These are phyloP conservation scores for Euplagia quadripunctaria DNA, from an alignment of 2,888 invertebrate species.

Conservation along the genomic window DNA sequence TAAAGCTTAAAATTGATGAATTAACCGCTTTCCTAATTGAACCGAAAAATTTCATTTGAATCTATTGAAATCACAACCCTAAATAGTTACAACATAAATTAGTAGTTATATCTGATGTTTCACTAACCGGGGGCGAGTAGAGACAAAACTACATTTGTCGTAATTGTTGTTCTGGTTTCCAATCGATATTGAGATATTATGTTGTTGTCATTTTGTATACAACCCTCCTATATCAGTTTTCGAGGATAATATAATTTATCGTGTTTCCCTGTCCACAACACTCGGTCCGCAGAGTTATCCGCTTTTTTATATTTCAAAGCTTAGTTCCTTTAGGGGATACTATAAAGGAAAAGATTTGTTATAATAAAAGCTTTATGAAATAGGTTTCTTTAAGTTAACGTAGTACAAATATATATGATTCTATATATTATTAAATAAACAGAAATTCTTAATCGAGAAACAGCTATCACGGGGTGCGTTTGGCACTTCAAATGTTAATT, in stretches of 20 bases:
- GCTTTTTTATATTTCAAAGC: constrained; percentile 52
- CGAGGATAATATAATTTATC: constrained; percentile 51
- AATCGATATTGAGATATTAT: constrained; percentile 30
- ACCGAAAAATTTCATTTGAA: constrained; percentile 25
- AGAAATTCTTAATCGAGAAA: constrained; percentile 27
- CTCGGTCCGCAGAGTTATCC: constrained; percentile 40
- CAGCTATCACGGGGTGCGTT: constrained; percentile 30
- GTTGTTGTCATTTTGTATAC: constrained; percentile 39
- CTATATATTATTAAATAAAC: constrained; percentile 20
- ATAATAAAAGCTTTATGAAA: constrained; percentile 41
- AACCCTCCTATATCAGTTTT: constrained; percentile 43
- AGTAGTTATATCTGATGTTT: background rate
- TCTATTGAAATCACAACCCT: constrained; percentile 7
- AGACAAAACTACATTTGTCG: constrained; percentile 1
- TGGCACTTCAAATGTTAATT: constrained; percentile 41
- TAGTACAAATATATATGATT: constrained; percentile 6
- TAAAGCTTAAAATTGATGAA: constrained; percentile 52
- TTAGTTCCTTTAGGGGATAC: constrained; percentile 37
- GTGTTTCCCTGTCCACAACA: constrained; percentile 51
- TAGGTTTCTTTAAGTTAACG: constrained; percentile 15
- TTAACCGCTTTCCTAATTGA: constrained; percentile 49
- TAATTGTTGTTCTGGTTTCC: constrained; percentile 16
- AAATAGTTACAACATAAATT: background rate
- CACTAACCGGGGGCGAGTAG: background rate
- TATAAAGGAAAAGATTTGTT: constrained; percentile 38